Percentiles rank a stretch among this genome's conserved stretches.
Conservation (phyloP, 2,888 invertebrate species). For the Clepsis dumicolana region DNA sequence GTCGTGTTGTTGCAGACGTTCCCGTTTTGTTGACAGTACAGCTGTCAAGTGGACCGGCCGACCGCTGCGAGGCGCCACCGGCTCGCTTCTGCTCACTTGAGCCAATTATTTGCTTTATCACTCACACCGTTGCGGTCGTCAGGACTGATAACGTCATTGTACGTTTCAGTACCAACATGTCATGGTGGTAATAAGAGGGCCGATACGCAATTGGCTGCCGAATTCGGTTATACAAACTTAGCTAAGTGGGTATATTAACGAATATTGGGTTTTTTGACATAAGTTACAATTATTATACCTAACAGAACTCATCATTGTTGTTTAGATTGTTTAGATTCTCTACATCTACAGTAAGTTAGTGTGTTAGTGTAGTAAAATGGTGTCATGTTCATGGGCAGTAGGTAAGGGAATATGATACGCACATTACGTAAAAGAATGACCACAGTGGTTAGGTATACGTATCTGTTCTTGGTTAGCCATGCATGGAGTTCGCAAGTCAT, state of each 20-base stretch:
- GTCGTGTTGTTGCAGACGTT: constrained; percentile 59
- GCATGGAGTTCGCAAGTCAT: constrained; percentile 29
- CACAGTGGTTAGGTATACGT: not conserved
- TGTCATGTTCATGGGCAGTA: constrained; percentile 25
- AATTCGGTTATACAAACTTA: constrained; percentile 3
- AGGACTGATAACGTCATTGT: constrained; percentile 71
- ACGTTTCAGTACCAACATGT: constrained; percentile 14
- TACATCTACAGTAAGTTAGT: too few species aligned
- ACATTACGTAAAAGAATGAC: constrained; percentile 25
- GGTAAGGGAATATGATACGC: constrained; percentile 16
- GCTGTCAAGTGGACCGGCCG: constrained; percentile 64
- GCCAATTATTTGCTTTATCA: constrained; percentile 69
- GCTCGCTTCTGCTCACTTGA: constrained; percentile 42
- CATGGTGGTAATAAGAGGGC: not conserved
- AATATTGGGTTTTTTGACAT: constrained; percentile 14
- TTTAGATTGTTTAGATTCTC: constrained; percentile 19
- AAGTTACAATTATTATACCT: too few species aligned
- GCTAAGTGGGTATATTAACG: not conserved
- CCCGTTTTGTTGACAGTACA: constrained; percentile 76
- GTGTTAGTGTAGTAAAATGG: too few species aligned
- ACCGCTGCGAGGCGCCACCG: constrained; percentile 61
- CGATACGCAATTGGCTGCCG: constrained; percentile 4
- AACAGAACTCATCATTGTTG: constrained; percentile 16
- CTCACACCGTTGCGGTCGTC: constrained; percentile 58
- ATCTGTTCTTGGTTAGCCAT: constrained; percentile 20